Evolutionary conservation across 2,113 vertebrate genomes (phyloP).

Genomic region (Labeo rohita): DNA sequence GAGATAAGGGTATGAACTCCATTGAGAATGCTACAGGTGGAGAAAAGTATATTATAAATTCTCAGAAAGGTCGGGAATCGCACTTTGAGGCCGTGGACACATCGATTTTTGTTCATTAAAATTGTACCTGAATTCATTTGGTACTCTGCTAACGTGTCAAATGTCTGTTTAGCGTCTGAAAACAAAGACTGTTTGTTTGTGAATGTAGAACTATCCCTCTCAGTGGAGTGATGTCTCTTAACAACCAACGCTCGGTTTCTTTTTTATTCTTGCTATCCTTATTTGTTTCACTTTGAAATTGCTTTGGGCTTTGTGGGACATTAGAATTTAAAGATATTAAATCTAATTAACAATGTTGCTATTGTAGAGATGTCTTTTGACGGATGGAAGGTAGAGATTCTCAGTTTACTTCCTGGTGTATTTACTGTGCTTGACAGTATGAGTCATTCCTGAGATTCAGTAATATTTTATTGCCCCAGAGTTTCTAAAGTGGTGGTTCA

Average conservation of each 20-base stretch:
- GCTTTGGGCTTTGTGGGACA: not conserved
- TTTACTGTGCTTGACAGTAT: not conserved
- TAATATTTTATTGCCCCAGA: no score
- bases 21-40: not conserved
- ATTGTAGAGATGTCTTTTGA: not conserved
- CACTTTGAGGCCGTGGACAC: not conserved
- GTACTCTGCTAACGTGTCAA: not conserved
- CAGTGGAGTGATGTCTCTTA: not conserved
- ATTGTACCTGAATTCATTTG: not conserved
- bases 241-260: not conserved
- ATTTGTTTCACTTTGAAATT: not conserved
- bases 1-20: conserved; percentile 13
- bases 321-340: not conserved
- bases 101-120: not conserved
- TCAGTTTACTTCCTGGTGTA: not conserved
- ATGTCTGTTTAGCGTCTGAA: not conserved
- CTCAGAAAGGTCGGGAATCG: not conserved
- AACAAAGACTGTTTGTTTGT: not conserved
- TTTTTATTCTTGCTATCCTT: no score
- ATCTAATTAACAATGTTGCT: not conserved
- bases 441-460: no score
- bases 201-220: not conserved
- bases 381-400: not conserved
- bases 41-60: not conserved
- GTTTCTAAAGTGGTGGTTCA: no score